Base-by-base conservation (phyloP, 2,888 invertebrate species). In the Hydriomena furcata region DNA sequence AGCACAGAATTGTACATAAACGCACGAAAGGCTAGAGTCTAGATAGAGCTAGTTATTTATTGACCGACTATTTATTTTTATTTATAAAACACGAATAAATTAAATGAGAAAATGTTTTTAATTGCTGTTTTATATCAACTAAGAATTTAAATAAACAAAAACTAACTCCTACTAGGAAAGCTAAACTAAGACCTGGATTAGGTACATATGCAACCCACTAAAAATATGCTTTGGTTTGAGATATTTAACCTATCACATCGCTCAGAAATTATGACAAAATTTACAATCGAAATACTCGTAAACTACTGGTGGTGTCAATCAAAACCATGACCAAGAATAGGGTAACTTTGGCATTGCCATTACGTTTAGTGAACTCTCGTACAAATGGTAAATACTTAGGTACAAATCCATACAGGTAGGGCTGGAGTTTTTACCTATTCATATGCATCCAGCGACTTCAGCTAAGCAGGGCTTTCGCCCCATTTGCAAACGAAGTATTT, bases 61-160 rank as follows among this genome's bases (percentile, higher is more conserved):
- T 82, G 75, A 82, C 10, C 69, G 73, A 74, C 38, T 85, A 84
- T 86, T 87, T 88, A 87, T 79, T 75, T 66, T 77, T 86, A 89
- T 87, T 89, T 88, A 88, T 84, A 80, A 76, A 79, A 76, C 79
- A 82, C 79, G 78, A 61, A 85, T 87, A 88, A 88, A 81, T 40
- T 40, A n/a, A 41, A 41, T 24, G 12, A 31, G 8, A 65, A 80
- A 78, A 69, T 78, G 79, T 77, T 79, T 68, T 60, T 66, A 52
- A 61, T 55, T 48, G 20, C 55, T 61, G 42, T 60, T 66, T 37
- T 20, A 31, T 30, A 12, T 31, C 3, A 20, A n/a, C n/a, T 11
- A 13, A n/a, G 3, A 13, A 17, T 3, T 4, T 4, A 23, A 23
- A 23, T 23, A 23, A 23, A 3, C 2, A 17, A 17, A 17, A 17